Percentiles rank a stretch among this genome's conserved stretches.
These are phyloP conservation scores for Dasysyrphus albostriatus DNA, from an alignment of 2,888 invertebrate species.

Conservation along the genomic window DNA sequence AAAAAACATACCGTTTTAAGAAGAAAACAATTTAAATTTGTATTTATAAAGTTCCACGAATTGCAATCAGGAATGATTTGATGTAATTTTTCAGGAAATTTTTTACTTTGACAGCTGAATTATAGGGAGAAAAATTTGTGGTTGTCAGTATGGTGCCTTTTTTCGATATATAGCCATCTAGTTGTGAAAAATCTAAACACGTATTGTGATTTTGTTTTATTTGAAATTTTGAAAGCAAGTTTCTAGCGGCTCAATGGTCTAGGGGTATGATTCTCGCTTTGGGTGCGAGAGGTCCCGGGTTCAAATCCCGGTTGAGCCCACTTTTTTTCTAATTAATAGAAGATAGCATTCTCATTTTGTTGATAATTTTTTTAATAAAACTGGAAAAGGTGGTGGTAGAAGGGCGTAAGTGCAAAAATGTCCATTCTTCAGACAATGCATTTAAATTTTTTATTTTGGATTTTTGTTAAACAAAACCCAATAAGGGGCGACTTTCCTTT, in stretches of 20 bases:
- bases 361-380: constrained; percentile 15
- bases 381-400: no score
- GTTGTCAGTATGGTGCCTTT: not conserved
- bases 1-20: constrained; percentile 46
- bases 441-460: no score
- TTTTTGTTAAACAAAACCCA: no score
- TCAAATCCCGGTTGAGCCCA: constrained; percentile 84
- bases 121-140: constrained; percentile 18
- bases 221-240: not conserved
- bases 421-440: no score
- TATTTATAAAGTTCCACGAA: constrained; percentile 35
- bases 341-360: no score
- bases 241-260: constrained; percentile 82
- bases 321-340: not conserved
- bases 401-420: no score
- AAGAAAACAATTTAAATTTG: constrained; percentile 18
- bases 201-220: not conserved
- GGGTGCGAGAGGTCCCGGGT: constrained; percentile 84
- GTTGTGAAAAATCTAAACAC: not conserved
- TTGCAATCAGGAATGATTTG: not conserved
- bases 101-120: constrained; percentile 41
- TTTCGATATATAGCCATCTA: constrained; percentile 41
- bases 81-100: constrained; percentile 46
- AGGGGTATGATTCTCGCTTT: constrained; percentile 84
- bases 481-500: no score